Percentiles rank a stretch among this genome's conserved stretches.
Conservation (phyloP, 2,797 vertebrate species). For the Catostomus latipinnis region DNA sequence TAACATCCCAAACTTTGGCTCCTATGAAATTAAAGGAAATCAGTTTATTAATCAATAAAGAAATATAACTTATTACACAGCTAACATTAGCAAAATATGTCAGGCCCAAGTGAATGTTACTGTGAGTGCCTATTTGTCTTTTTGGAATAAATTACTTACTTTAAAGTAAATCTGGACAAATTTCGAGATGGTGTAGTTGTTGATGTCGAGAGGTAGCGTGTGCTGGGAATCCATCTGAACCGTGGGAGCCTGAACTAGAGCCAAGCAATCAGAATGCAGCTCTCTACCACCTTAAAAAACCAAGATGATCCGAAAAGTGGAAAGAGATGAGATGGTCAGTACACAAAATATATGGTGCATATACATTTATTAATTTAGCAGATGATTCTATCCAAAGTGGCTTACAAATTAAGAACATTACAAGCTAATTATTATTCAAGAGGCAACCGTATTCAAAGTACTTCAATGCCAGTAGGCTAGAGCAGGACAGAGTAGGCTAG, state of each 20-base stretch:
- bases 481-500: too few species aligned
- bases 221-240: constrained; percentile 85
- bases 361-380: too few species aligned
- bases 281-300: constrained; percentile 78
- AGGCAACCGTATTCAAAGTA: too few species aligned
- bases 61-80: neutral
- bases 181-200: constrained; percentile 91
- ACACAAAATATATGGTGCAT: neutral
- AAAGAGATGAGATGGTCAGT: neutral
- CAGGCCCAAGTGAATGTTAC: too few species aligned
- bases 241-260: constrained; percentile 86
- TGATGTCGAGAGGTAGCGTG: constrained; percentile 93
- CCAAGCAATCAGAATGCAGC: constrained; percentile 82
- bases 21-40: constrained; percentile 72
- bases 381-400: too few species aligned
- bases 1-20: constrained; percentile 92
- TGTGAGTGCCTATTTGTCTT: too few species aligned
- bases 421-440: too few species aligned
- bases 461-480: too few species aligned
- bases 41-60: too few species aligned
- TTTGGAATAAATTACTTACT: constrained; percentile 71
- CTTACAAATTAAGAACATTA: too few species aligned
- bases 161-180: constrained; percentile 90
- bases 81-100: neutral
- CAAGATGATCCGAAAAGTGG: neutral